Conservation (phyloP, 2,888 invertebrate species). For the Hemithea aestivaria region DNA sequence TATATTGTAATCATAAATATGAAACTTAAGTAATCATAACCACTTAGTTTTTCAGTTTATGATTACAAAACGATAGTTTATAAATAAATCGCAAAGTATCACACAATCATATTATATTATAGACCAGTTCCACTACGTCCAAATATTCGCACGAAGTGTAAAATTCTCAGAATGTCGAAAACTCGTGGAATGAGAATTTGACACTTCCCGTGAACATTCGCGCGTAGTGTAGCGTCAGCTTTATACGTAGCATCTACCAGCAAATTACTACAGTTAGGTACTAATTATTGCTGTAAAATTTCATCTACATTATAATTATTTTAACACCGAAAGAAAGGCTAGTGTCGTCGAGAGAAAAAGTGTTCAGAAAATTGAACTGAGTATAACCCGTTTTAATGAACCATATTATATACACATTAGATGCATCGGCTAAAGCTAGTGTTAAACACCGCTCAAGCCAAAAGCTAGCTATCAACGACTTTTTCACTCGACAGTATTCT, state of each 20-base stretch:
- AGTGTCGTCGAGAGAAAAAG: conserved; percentile 41
- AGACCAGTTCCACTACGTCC: no score
- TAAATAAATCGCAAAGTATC: conserved; percentile 66
- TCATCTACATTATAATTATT: conserved; percentile 54
- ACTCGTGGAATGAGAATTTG: no score
- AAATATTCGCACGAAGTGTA: no score
- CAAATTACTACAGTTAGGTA: conserved; percentile 68
- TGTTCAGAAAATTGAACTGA: conserved; percentile 4
- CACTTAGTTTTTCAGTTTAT: conserved; percentile 31
- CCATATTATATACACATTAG: conserved; percentile 18
- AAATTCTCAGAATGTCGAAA: no score
- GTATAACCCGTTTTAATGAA: conserved; percentile 13
- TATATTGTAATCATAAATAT: conserved; percentile 48
- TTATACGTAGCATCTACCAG: conserved; percentile 69
- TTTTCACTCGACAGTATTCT: conserved; percentile 47
- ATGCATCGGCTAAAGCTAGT: conserved; percentile 25
- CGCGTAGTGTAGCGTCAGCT: no score
- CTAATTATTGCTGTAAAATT: conserved; percentile 76
- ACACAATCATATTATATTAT: conserved; percentile 64
- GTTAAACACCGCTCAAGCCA: conserved; percentile 35
- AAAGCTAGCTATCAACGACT: conserved; percentile 25
- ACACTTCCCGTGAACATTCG: no score
- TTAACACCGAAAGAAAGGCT: conserved; percentile 74
- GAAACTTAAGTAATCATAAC: conserved; percentile 19
- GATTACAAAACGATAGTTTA: conserved; percentile 36